Evolutionary conservation across 2,888 invertebrate species (phyloP).

Genomic region (Drosophila cognata): DNA sequence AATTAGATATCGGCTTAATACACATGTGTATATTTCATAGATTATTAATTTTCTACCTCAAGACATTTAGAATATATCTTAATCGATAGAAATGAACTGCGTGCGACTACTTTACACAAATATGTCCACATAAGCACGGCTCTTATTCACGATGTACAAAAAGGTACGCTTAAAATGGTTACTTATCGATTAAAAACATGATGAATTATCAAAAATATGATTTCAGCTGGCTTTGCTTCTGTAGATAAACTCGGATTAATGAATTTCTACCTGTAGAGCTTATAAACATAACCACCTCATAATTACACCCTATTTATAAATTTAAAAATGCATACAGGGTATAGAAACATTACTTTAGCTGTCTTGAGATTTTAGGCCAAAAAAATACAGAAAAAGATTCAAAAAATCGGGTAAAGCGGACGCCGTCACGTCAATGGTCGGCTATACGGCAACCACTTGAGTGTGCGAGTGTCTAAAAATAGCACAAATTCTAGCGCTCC

Average conservation of each 20-base stretch:
- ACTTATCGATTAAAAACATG: neutral
- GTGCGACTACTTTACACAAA: neutral
- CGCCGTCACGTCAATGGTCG: constrained; percentile 41
- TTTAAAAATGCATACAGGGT: neutral
- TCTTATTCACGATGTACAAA: neutral
- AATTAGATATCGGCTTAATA: neutral
- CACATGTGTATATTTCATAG: too few relatives aligned
- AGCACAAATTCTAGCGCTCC: constrained; percentile 81
- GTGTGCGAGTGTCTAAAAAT: constrained; percentile 82
- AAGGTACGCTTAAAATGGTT: neutral
- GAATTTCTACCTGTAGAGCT: neutral
- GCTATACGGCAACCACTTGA: constrained; percentile 82
- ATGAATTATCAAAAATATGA: neutral
- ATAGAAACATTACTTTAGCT: constrained; percentile 69
- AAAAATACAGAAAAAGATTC: constrained; percentile 42
- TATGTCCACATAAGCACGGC: neutral
- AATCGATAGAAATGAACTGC: too few relatives aligned
- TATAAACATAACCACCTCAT: neutral
- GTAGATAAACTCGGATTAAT: neutral
- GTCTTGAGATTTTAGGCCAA: constrained; percentile 68
- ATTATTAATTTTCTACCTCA: too few relatives aligned
- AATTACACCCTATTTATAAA: neutral
- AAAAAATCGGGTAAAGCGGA: constrained; percentile 39
- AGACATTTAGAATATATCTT: neutral
- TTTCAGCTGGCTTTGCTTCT: neutral